These are phyloP conservation scores for Neodiprion lecontei DNA, from an alignment of 1,140 invertebrate genomes.

Conservation along the genomic window DNA sequence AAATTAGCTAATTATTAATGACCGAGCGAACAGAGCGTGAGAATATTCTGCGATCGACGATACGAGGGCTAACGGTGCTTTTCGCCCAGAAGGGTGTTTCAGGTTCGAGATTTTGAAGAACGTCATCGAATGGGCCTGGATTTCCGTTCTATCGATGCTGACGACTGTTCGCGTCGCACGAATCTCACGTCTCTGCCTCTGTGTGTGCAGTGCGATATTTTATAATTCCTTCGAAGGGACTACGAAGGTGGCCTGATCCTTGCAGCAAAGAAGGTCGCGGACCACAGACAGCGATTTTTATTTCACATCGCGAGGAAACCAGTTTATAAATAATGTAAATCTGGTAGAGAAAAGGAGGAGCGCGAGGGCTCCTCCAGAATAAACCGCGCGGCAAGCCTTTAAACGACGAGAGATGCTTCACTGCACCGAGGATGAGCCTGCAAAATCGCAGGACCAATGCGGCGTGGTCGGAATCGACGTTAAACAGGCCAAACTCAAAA, in stretches of 20 bases:
- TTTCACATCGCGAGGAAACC: neutral
- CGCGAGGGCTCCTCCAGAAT: too few species aligned
- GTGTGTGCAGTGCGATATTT: neutral
- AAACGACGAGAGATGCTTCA: too few species aligned
- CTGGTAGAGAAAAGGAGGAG: neutral
- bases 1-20: neutral
- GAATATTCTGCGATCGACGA: too few species aligned
- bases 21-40: neutral
- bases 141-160: neutral
- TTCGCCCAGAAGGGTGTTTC: too few species aligned
- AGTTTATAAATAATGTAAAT: slow-evolving; percentile 8
- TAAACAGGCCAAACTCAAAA: too few species aligned
- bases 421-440: too few species aligned
- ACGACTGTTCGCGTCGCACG: neutral
- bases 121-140: neutral
- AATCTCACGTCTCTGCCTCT: neutral
- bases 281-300: slow-evolving; percentile 5
- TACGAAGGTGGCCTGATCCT: neutral
- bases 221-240: slow-evolving; percentile 3
- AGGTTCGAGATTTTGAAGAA: neutral
- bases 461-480: too few species aligned
- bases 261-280: neutral
- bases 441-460: too few species aligned
- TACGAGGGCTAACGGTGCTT: too few species aligned
- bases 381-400: too few species aligned